Evolutionary conservation across 2,797 vertebrate genomes (phyloP).

Genomic region (Smutsia gigantea): DNA sequence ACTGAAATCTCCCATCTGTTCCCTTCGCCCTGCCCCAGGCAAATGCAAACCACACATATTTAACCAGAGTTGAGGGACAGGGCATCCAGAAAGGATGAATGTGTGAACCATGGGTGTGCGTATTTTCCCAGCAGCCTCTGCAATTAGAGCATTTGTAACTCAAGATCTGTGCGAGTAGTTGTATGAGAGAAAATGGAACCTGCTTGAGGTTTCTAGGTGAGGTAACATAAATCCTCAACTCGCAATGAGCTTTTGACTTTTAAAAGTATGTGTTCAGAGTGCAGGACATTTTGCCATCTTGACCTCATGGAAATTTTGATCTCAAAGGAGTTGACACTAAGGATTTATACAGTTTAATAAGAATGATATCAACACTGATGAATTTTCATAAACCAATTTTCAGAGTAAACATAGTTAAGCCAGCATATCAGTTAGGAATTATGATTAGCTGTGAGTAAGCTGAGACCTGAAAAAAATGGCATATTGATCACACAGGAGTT

Average conservation of each 20-base stretch:
- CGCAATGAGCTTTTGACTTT: background rate
- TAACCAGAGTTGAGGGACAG: background rate
- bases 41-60: slow-evolving; percentile 64
- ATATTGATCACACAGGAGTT: background rate
- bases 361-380: background rate
- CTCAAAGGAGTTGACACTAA: slow-evolving; percentile 20
- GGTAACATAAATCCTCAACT: background rate
- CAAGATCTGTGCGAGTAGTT: background rate
- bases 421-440: background rate
- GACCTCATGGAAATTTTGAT: background rate
- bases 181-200: slow-evolving; percentile 18
- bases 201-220: slow-evolving; percentile 41
- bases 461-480: background rate
- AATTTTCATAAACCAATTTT: slow-evolving; percentile 31
- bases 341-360: background rate
- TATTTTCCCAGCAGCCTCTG: slow-evolving; percentile 52
- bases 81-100: slow-evolving; percentile 24
- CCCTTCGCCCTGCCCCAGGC: background rate
- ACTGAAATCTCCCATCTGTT: slow-evolving; percentile 35
- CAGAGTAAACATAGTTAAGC: slow-evolving; percentile 15
- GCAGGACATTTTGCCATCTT: background rate
- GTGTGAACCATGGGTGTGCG: background rate
- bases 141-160: slow-evolving; percentile 28
- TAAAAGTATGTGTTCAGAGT: background rate
- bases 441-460: background rate